Evolutionary conservation across 2,797 vertebrate genomes (phyloP).

Genomic region (Silurus aristotelis): DNA sequence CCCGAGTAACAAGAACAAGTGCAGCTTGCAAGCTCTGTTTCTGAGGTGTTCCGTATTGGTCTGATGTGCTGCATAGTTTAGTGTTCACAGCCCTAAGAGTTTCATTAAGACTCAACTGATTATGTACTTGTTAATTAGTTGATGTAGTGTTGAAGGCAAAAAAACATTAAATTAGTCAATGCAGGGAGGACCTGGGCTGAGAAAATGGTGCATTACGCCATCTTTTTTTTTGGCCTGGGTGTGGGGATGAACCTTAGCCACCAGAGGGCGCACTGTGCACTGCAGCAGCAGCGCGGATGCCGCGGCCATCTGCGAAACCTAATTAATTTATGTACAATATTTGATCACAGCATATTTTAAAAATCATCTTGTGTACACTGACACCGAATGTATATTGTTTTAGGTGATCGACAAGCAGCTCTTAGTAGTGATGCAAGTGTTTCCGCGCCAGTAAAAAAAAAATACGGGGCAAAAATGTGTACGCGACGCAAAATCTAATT

Average conservation of each 20-base stretch:
- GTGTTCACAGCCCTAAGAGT: background rate
- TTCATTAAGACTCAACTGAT: background rate
- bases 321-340: slow-evolving; percentile 72
- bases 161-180: background rate
- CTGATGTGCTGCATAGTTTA: background rate
- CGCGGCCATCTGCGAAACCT: slow-evolving; percentile 46
- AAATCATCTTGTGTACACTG: slow-evolving; percentile 81
- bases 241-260: background rate
- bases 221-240: slow-evolving; percentile 3
- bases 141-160: background rate
- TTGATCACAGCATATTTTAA: slow-evolving; percentile 92
- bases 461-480: slow-evolving; percentile 92
- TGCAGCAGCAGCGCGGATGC: slow-evolving; percentile 31
- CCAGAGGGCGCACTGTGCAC: slow-evolving; percentile 52
- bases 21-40: background rate
- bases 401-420: slow-evolving; percentile 85
- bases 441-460: slow-evolving; percentile 96
- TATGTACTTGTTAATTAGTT: background rate
- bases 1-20: background rate
- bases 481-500: slow-evolving; percentile 99
- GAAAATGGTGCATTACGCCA: slow-evolving; percentile 27
- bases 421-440: slow-evolving; percentile 87
- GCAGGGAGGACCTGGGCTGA: background rate
- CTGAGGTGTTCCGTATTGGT: background rate
- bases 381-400: slow-evolving; percentile 82